Conservation (phyloP, 1,140 invertebrate genomes). For the Drosophila chauvacae region DNA sequence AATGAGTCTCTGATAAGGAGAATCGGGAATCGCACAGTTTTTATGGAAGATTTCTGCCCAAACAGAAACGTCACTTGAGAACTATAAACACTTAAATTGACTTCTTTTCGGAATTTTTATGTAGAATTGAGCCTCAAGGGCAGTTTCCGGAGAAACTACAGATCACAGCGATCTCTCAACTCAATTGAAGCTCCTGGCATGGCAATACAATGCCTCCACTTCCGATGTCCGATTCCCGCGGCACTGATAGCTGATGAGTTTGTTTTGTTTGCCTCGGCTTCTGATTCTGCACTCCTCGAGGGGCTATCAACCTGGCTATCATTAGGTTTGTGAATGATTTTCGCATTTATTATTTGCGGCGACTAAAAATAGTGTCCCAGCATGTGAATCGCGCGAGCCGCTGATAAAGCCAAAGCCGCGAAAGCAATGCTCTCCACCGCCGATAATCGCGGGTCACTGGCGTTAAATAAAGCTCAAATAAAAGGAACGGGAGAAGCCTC, state of each 20-base stretch:
- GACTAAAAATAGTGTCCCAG: conserved; percentile 59
- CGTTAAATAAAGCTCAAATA: conserved; percentile 39
- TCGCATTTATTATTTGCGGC: conserved; percentile 22
- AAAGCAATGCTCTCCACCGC: conserved; percentile 1
- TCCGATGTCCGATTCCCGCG: neutral
- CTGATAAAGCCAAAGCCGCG: conserved; percentile 45
- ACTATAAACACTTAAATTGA: neutral
- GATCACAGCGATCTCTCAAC: neutral
- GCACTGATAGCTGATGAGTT: conserved; percentile 5
- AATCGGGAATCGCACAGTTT: conserved; percentile 3
- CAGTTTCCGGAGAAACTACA: conserved; percentile 10
- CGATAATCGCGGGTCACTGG: conserved; percentile 48
- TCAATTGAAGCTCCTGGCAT: conserved; percentile 24
- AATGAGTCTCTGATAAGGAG: conserved; percentile 16
- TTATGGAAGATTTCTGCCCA: conserved; percentile 4
- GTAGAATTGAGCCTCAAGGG: neutral
- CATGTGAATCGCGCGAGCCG: conserved; percentile 74
- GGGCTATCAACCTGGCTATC: conserved; percentile 58
- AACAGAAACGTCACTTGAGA: neutral
- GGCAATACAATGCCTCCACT: conserved; percentile 38
- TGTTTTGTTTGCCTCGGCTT: conserved; percentile 33
- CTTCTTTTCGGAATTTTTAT: neutral
- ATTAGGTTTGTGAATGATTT: conserved; percentile 49
- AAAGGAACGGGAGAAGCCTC: conserved; percentile 9
- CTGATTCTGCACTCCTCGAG: conserved; percentile 15